phyloP scores from a whole-genome alignment of 2,888 invertebrate species.

The Ophion costatus region DNA sequence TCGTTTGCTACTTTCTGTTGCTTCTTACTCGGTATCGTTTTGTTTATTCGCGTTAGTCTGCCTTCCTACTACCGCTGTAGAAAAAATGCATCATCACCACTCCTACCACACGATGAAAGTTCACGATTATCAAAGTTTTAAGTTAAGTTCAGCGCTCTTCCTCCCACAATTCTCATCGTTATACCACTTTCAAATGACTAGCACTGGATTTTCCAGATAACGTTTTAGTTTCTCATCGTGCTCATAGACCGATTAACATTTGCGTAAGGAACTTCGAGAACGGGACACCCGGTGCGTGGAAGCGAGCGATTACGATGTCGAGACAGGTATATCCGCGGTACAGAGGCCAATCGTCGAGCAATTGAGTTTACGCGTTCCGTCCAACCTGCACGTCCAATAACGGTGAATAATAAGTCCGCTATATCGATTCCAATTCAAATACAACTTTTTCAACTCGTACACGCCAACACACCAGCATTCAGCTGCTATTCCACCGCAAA shows the following conservation, averaged over 20 bases:
- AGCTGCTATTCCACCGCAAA: neutral
- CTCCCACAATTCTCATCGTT: too few species aligned
- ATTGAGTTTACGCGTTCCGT: constrained; percentile 46
- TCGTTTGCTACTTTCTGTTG: too few species aligned
- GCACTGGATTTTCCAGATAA: too few species aligned
- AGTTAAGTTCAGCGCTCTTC: too few species aligned
- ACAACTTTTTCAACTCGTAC: constrained; percentile 2
- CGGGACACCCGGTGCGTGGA: neutral
- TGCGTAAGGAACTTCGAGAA: neutral
- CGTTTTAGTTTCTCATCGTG: neutral
- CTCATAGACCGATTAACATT: neutral
- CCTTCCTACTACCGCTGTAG: too few species aligned
- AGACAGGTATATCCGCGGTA: constrained; percentile 29
- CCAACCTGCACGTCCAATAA: constrained; percentile 31
- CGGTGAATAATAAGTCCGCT: constrained; percentile 20
- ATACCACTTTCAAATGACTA: too few species aligned
- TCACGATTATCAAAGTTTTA: too few species aligned
- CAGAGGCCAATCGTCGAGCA: constrained; percentile 33
- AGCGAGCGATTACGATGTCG: constrained; percentile 25
- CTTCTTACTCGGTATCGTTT: too few species aligned
- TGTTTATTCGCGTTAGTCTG: too few species aligned
- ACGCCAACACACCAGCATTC: neutral
- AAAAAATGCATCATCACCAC: too few species aligned
- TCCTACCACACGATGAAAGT: too few species aligned
- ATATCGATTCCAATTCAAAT: constrained; percentile 8